These are phyloP conservation scores for Cheilosia vernalis DNA, from an alignment of 2,888 invertebrate genomes.

Conservation along the genomic window DNA sequence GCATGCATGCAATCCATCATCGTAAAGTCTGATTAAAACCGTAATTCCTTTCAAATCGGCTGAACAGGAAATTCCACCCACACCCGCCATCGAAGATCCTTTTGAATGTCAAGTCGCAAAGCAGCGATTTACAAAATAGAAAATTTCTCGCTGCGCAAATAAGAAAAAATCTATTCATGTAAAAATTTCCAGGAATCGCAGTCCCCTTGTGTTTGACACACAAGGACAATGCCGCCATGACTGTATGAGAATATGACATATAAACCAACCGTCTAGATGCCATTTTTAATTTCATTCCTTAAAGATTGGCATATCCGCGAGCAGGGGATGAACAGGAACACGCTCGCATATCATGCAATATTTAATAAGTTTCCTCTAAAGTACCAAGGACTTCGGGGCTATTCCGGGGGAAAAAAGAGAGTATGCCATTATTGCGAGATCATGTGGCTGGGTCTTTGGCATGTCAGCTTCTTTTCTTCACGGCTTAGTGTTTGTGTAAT, in stretches of 20 bases:
- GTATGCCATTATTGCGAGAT: slow-evolving; percentile 51
- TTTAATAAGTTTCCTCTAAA: slow-evolving; percentile 56
- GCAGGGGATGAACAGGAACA: slow-evolving; percentile 27
- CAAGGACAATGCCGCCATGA: slow-evolving; percentile 48
- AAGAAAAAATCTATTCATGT: slow-evolving; percentile 15
- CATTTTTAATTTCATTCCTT: slow-evolving; percentile 44
- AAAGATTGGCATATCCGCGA: slow-evolving; percentile 60
- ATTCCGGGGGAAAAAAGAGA: neutral
- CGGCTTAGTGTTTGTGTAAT: slow-evolving; percentile 56
- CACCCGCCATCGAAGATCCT: slow-evolving; percentile 24
- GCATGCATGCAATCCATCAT: slow-evolving; percentile 56
- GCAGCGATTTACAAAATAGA: slow-evolving; percentile 19
- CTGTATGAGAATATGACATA: neutral
- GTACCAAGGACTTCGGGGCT: too few species aligned
- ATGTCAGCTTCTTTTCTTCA: slow-evolving; percentile 60
- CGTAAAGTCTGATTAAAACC: slow-evolving; percentile 55
- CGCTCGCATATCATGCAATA: slow-evolving; percentile 27
- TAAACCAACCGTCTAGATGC: neutral
- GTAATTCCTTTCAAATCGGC: slow-evolving; percentile 39
- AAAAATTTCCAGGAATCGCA: slow-evolving; percentile 16
- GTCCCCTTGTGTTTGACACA: slow-evolving; percentile 19
- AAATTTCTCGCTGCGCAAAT: neutral
- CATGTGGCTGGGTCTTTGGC: slow-evolving; percentile 52
- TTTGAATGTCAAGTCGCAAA: slow-evolving; percentile 45
- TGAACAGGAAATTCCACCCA: slow-evolving; percentile 1